phyloP scores from a whole-genome alignment of 2,888 invertebrate genomes.

The Atethmia centrago region DNA sequence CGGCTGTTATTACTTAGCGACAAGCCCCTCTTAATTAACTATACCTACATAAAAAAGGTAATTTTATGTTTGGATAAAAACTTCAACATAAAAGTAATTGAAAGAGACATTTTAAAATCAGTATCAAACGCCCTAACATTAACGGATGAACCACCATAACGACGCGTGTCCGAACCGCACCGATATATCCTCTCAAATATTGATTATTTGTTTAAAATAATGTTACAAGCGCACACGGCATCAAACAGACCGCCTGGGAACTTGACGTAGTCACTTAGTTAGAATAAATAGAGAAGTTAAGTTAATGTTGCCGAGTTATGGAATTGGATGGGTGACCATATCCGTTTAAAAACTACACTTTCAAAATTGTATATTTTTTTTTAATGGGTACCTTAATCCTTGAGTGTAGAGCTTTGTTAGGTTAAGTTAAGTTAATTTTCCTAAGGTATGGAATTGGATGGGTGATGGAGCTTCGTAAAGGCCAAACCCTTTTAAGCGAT shows the following conservation, averaged over 20 bases:
- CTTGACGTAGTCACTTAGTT: constrained; percentile 33
- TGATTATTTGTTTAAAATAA: constrained; percentile 67
- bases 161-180: constrained; percentile 37
- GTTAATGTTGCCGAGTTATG: constrained; percentile 19
- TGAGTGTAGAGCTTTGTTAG: not conserved
- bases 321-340: constrained; percentile 24
- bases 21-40: too few relatives aligned
- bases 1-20: too few relatives aligned
- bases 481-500: too few relatives aligned
- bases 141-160: not conserved
- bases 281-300: constrained; percentile 34
- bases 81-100: too few relatives aligned
- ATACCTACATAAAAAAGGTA: too few relatives aligned
- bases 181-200: constrained; percentile 63
- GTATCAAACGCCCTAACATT: constrained; percentile 24
- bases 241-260: constrained; percentile 62
- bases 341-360: not conserved
- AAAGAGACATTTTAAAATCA: not conserved
- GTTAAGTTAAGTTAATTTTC: not conserved
- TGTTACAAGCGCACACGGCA: constrained; percentile 53
- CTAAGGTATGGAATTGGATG: not conserved
- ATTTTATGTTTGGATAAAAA: too few relatives aligned
- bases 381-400: not conserved
- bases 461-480: not conserved
- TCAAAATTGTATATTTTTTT: not conserved